Conservation (phyloP, 2,888 invertebrate species). For the Drosophila merina region DNA sequence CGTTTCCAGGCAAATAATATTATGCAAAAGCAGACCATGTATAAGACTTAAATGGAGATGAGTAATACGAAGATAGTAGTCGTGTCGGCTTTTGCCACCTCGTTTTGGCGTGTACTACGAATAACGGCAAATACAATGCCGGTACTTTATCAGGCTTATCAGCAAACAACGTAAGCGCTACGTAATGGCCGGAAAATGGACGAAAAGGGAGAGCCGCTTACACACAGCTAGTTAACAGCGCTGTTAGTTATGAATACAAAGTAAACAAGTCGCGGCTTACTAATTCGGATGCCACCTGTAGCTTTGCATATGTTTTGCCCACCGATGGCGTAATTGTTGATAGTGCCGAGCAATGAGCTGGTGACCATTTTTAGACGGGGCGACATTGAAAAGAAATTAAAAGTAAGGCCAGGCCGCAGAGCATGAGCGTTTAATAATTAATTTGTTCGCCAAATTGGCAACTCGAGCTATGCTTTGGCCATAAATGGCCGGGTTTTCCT, state of each 20-base stretch:
- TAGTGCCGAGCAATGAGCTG: constrained; percentile 58
- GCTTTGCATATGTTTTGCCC: constrained; percentile 25
- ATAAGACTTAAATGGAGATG: constrained; percentile 43
- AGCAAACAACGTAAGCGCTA: constrained; percentile 51
- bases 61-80: constrained; percentile 41
- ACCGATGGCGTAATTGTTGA: constrained; percentile 74
- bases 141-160: constrained; percentile 74
- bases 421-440: constrained; percentile 59
- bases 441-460: constrained; percentile 57
- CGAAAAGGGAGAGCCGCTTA: background rate
- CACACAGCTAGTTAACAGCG: background rate
- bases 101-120: constrained; percentile 61
- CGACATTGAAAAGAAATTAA: constrained; percentile 82
- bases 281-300: constrained; percentile 30
- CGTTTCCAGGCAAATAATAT: constrained; percentile 64
- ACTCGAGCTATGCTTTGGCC: constrained; percentile 56
- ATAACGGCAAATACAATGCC: constrained; percentile 57
- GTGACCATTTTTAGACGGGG: constrained; percentile 70
- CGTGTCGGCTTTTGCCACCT: constrained; percentile 28
- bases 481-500: constrained; percentile 44
- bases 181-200: constrained; percentile 19
- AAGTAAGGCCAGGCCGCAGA: constrained; percentile 64
- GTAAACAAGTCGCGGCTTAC: background rate
- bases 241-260: background rate
- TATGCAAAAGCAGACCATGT: constrained; percentile 62